phyloP scores from a whole-genome alignment of 1,140 invertebrate genomes.

The Acromyrmex echinatior region DNA sequence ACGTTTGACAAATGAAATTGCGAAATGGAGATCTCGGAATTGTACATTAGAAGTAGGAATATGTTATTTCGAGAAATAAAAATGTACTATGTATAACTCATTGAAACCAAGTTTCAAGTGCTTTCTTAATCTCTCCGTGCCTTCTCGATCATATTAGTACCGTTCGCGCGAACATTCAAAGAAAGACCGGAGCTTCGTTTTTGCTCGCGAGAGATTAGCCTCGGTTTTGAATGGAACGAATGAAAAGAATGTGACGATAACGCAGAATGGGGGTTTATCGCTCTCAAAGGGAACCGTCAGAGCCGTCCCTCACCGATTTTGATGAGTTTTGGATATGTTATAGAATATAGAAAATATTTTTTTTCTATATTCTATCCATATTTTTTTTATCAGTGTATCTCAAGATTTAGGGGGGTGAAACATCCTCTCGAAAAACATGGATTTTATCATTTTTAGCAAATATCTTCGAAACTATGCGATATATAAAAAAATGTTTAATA shows the following conservation, averaged over 20 bases:
- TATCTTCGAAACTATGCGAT: too few species aligned
- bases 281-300: too few species aligned
- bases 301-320: too few species aligned
- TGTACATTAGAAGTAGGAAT: constrained; percentile 77
- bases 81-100: constrained; percentile 76
- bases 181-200: background rate
- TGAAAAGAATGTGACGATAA: background rate
- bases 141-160: constrained; percentile 76
- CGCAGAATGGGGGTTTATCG: too few species aligned
- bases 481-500: too few species aligned
- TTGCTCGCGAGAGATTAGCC: constrained; percentile 18
- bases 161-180: background rate
- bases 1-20: constrained; percentile 49
- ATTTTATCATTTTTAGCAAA: too few species aligned
- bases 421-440: too few species aligned
- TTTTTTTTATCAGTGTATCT: too few species aligned
- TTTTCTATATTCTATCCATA: too few species aligned
- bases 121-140: constrained; percentile 84
- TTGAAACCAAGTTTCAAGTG: constrained; percentile 77
- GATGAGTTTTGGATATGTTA: too few species aligned
- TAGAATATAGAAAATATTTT: too few species aligned
- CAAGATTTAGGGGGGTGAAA: too few species aligned
- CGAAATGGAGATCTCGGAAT: constrained; percentile 64
- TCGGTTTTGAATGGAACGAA: background rate
- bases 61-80: constrained; percentile 76